These are phyloP conservation scores for Hylyphantes graminicola DNA, from an alignment of 1,140 invertebrate species.

Conservation along the genomic window DNA sequence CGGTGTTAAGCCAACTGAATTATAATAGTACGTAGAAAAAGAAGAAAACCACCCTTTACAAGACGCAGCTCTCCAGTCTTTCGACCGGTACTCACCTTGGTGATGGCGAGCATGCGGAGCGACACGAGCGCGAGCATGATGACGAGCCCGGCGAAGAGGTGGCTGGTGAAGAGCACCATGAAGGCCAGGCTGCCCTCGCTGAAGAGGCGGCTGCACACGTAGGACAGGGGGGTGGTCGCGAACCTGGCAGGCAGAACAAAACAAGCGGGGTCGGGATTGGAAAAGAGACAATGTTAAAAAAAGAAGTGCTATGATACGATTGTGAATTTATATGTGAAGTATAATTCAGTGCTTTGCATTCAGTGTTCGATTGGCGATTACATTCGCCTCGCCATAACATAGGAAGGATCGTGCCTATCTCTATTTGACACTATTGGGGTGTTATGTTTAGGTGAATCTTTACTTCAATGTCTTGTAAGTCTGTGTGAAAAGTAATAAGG, in stretches of 20 bases:
- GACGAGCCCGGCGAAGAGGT: constrained; percentile 71
- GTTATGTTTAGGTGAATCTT: too few relatives aligned
- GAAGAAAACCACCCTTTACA: not conserved
- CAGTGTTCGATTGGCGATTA: too few relatives aligned
- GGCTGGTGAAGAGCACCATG: constrained; percentile 68
- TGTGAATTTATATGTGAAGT: too few relatives aligned
- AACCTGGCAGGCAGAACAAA: constrained; percentile 67
- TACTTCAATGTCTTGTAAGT: too few relatives aligned
- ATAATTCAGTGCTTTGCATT: too few relatives aligned
- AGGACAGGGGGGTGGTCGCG: constrained; percentile 68
- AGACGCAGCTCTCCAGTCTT: not conserved
- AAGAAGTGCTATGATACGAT: not conserved
- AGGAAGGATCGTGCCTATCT: too few relatives aligned
- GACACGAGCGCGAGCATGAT: constrained; percentile 66
- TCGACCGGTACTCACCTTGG: constrained; percentile 56
- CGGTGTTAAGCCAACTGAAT: not conserved
- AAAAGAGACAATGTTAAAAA: not conserved
- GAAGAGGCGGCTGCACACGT: constrained; percentile 67
- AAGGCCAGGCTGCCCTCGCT: constrained; percentile 67
- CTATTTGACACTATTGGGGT: too few relatives aligned
- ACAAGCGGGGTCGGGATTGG: not conserved
- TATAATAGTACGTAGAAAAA: not conserved
- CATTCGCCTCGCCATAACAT: too few relatives aligned
- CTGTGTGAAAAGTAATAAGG: too few relatives aligned
- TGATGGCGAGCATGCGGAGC: constrained; percentile 38